Evolutionary conservation across 2,888 invertebrate species (phyloP).

Genomic region (Scaptomyza flava): DNA sequence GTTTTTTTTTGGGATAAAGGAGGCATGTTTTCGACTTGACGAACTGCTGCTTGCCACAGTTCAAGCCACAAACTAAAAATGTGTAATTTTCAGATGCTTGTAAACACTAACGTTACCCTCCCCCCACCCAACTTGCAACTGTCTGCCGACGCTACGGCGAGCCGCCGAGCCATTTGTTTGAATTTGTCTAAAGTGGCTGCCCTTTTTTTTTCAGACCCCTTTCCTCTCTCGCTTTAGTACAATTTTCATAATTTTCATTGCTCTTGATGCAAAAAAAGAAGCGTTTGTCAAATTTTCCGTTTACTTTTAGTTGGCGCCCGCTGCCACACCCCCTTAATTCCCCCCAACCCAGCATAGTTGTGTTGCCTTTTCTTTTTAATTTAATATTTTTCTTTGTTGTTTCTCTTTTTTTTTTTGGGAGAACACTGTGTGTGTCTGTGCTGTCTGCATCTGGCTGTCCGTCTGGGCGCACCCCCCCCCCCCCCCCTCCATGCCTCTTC

Average conservation of each 20-base stretch:
- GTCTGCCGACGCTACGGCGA: constrained; percentile 41
- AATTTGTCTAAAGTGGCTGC: constrained; percentile 78
- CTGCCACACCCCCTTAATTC: constrained; percentile 14
- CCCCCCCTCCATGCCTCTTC: neutral
- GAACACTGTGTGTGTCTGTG: constrained; percentile 36
- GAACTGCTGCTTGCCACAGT: constrained; percentile 46
- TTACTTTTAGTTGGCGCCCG: constrained; percentile 61
- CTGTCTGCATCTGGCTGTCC: constrained; percentile 50
- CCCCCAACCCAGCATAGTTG: constrained; percentile 35
- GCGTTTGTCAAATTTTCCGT: constrained; percentile 70
- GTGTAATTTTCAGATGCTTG: constrained; percentile 68
- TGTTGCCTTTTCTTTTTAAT: constrained; percentile 69
- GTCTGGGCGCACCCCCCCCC: constrained; percentile 30
- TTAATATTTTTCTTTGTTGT: constrained; percentile 72
- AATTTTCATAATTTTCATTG: constrained; percentile 72
- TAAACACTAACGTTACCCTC: constrained; percentile 52
- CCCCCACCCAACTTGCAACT: constrained; percentile 19
- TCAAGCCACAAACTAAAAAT: constrained; percentile 69
- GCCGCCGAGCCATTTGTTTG: constrained; percentile 72
- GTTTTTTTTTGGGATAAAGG: neutral
- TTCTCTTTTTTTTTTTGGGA: constrained; percentile 33
- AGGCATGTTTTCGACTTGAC: constrained; percentile 36
- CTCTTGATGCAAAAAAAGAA: constrained; percentile 30
- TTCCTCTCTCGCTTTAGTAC: constrained; percentile 25
- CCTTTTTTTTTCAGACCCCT: constrained; percentile 15